Conservation (phyloP, 1,140 invertebrate genomes). For the Tachypleus tridentatus region DNA sequence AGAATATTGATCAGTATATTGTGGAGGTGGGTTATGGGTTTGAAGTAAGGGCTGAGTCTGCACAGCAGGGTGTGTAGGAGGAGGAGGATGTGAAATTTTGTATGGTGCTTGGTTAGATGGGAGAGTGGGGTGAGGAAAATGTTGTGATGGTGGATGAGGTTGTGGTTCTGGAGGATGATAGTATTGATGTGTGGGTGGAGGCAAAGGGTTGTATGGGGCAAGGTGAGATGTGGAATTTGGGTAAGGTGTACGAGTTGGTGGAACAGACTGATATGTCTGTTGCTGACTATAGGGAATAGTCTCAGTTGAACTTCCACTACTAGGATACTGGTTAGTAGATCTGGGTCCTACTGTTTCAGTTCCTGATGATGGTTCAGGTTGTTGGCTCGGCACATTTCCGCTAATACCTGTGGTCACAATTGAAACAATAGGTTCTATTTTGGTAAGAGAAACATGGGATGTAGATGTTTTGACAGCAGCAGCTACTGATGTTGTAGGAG, state of each 20-base stretch:
- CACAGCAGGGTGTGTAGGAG: constrained; percentile 3
- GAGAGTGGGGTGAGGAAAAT: constrained; percentile 6
- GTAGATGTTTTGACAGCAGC: no score
- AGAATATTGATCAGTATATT: no score
- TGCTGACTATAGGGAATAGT: not conserved
- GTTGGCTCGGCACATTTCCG: not conserved
- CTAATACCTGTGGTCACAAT: not conserved
- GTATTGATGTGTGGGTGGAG: not conserved
- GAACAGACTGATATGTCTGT: not conserved
- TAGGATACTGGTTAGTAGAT: not conserved
- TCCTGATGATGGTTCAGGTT: not conserved
- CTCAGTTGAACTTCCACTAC: not conserved
- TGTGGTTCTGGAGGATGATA: constrained; percentile 1
- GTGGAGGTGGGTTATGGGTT: no score
- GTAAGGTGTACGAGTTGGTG: no score
- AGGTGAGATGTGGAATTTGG: not conserved
- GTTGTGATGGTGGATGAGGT: constrained; percentile 5
- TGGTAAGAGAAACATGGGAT: not conserved
- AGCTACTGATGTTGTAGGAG: not conserved
- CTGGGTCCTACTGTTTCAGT: not conserved
- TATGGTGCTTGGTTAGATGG: no score
- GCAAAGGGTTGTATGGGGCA: not conserved
- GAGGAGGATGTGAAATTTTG: not conserved
- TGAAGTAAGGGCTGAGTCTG: constrained; percentile 1
- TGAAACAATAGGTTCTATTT: not conserved